Evolutionary conservation across 2,888 invertebrate genomes (phyloP), one percentile per base, ranked within the genome.

Genomic region (Acrobasis suavella): DNA sequence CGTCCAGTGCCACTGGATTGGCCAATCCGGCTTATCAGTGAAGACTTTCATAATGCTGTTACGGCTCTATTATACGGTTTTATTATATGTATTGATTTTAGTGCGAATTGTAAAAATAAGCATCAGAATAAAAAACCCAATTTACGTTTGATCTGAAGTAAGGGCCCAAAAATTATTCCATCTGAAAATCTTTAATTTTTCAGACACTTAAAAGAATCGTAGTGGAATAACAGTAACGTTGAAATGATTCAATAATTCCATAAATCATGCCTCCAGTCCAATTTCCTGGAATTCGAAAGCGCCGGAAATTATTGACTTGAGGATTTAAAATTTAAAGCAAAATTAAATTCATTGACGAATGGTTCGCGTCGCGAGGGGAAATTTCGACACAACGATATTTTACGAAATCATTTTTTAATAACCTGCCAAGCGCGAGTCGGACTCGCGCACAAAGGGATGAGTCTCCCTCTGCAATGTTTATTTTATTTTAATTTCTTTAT

Each of bases 251-350:
- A 37, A 51, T 51, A 51, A 52, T 52, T 52, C 22, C 12, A 37
- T 32, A 14, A 52, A 52, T 37, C 14, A n/a, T 8, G 32, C 52
- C 32, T 52, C n/a, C 37, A 52, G 52, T 52, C 32, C 52, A 52
- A 52, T 52, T 52, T 52, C 52, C 52, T 52, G 52, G n/a, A 32
- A 52, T 14, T 22, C 32, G 52, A 37, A 37, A 52, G 37, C 52
- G 14, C 22, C 52, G 52, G 52, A 52, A 22, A 52, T 52, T 52
- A 52, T 52, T n/a, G 37, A 52, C 52, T 52, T 52, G 52, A 32
- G 32, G 32, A 46, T 46, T 52, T 52, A 14, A 52, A 52, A 52
- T 52, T 52, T 52, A 32, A 37, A 52, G 52, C 32, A 14, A 51
- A 51, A 22, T 22, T 51, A 17, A 51, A n/a, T 52, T n/a, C 52